phyloP scores from a whole-genome alignment of 2,113 vertebrate genomes.

The Hemiscyllium ocellatum region DNA sequence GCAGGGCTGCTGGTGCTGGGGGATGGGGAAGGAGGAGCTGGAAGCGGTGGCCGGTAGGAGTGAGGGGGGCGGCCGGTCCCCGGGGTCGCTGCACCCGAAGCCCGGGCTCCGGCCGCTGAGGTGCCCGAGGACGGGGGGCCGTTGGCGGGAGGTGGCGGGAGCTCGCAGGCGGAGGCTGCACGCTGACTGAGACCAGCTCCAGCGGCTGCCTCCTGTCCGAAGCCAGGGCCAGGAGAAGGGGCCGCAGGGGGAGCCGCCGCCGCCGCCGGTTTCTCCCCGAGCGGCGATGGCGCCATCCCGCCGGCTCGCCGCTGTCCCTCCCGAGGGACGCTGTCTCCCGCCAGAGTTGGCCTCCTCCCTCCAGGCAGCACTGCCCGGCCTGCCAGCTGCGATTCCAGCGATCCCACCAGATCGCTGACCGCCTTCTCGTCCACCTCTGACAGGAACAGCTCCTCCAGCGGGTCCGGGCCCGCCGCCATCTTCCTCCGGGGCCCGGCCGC shows the following conservation, averaged over 20 bases:
- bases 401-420: constrained; percentile 75
- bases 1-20: not conserved
- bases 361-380: constrained; percentile 51
- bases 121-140: constrained; percentile 33
- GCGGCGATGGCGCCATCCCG: constrained; percentile 18
- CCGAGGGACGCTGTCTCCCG: not conserved
- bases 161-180: not conserved
- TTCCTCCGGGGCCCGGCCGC: constrained; percentile 48
- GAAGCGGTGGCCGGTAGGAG: not conserved
- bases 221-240: constrained; percentile 35
- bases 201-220: not conserved
- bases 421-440: constrained; percentile 82
- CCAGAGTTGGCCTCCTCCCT: not conserved
- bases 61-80: not conserved
- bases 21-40: not conserved
- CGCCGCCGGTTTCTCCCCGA: not conserved
- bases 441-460: constrained; percentile 82
- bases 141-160: constrained; percentile 30
- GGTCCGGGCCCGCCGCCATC: constrained; percentile 76
- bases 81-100: not conserved
- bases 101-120: constrained; percentile 21
- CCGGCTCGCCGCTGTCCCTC: not conserved
- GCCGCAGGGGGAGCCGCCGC: constrained; percentile 34
- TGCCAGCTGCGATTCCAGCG: constrained; percentile 70
- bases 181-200: not conserved